These are phyloP conservation scores for Dicranocentrus wangi DNA, from an alignment of 2,888 invertebrate genomes.

Conservation along the genomic window DNA sequence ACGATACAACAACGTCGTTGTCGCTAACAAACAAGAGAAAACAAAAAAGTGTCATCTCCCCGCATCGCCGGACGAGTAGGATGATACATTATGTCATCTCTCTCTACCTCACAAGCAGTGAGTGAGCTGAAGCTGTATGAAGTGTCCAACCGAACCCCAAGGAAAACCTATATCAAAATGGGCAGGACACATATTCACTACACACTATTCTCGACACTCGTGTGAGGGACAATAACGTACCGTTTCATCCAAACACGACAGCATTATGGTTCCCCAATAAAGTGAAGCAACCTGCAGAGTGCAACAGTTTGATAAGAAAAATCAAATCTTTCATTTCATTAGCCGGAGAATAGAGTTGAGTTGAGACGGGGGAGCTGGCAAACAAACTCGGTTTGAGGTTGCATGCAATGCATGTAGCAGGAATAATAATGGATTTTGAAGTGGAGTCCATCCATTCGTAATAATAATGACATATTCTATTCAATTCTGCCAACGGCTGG, in stretches of 20 bases:
- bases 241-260: no score
- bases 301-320: constrained; percentile 47
- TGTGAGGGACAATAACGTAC: no score
- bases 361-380: no score
- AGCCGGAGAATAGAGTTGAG: neutral
- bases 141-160: neutral
- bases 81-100: constrained; percentile 53
- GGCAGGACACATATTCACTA: no score
- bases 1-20: constrained; percentile 7
- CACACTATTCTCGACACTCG: no score
- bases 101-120: constrained; percentile 49
- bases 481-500: constrained; percentile 6
- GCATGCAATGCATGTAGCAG: no score
- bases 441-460: constrained; percentile 21
- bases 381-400: no score
- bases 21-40: neutral
- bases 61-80: constrained; percentile 37
- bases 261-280: no score
- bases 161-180: no score
- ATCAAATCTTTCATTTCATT: constrained; percentile 37
- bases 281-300: constrained; percentile 44
- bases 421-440: constrained; percentile 11
- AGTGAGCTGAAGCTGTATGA: neutral
- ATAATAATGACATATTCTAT: constrained; percentile 42
- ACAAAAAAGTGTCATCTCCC: constrained; percentile 49